Conservation (phyloP, 2,113 vertebrate genomes). For the Channa argus region DNA sequence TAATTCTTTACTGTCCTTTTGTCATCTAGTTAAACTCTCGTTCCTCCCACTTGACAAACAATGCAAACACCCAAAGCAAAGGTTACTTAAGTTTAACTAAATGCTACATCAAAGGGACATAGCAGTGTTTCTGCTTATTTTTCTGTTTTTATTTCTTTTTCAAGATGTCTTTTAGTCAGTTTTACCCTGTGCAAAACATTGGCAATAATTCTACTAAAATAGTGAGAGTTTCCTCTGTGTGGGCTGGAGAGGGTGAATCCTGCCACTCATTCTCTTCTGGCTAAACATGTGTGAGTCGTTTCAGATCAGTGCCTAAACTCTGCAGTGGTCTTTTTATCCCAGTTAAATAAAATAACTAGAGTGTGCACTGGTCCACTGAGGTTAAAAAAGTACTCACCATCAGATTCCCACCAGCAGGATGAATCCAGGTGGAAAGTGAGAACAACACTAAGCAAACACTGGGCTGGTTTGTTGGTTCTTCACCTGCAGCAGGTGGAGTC, state of each 20-base stretch:
- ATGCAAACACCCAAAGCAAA: slow-evolving; percentile 15
- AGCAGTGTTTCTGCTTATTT: background rate
- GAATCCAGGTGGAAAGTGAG: slow-evolving; percentile 12
- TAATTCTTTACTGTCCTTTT: background rate
- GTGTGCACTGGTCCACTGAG: background rate
- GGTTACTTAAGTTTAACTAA: background rate
- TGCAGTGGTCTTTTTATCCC: too few species aligned
- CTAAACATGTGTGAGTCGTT: slow-evolving; percentile 5
- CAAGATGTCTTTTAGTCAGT: too few species aligned
- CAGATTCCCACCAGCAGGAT: background rate
- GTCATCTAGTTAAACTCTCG: background rate
- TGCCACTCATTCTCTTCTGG: background rate
- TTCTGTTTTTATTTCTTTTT: background rate
- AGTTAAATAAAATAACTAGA: background rate
- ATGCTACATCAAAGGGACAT: background rate
- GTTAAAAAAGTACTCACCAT: background rate
- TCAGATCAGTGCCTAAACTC: background rate
- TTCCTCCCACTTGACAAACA: slow-evolving; percentile 66
- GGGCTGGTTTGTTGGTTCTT: slow-evolving; percentile 4
- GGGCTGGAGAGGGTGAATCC: slow-evolving; percentile 13
- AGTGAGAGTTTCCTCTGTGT: background rate
- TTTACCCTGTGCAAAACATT: background rate
- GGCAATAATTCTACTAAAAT: background rate
- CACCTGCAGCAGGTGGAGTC: slow-evolving; percentile 59
- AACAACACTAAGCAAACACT: slow-evolving; percentile 41